A percentile compares a stretch with the other conserved stretches of the same genome.
Evolutionary conservation across 2,888 invertebrate genomes (phyloP).

Genomic region (Eudasyphora cyanicolor): DNA sequence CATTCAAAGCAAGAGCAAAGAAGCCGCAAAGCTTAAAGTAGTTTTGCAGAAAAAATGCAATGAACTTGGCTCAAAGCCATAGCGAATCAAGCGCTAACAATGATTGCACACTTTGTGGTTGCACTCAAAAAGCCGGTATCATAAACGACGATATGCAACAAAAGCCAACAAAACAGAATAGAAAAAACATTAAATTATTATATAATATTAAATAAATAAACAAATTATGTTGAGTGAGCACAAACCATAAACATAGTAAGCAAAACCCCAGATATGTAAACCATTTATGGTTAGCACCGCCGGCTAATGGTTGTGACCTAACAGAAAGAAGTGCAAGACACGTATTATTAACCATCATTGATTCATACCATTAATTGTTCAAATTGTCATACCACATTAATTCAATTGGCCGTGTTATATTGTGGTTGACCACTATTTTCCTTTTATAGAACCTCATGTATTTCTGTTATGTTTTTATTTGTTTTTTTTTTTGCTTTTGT

Average conservation of each 20-base stretch:
- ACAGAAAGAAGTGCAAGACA: no score
- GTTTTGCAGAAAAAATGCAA: constrained; percentile 34
- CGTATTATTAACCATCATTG: no score
- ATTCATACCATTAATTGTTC: background rate
- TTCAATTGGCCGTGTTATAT: background rate
- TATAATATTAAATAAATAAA: background rate
- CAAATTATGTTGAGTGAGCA: background rate
- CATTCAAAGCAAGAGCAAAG: background rate
- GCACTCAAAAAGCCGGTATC: background rate
- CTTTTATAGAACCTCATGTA: constrained; percentile 3
- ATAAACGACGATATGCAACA: background rate
- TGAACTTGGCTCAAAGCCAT: constrained; percentile 61
- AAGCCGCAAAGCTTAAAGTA: background rate
- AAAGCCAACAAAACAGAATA: background rate
- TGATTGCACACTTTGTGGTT: background rate
- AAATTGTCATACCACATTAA: background rate
- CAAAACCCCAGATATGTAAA: background rate
- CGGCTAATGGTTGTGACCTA: no score
- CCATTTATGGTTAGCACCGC: background rate
- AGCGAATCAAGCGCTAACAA: background rate
- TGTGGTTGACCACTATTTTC: background rate
- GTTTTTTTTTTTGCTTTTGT: no score
- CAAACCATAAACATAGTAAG: background rate
- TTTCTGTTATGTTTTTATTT: background rate
- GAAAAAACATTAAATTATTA: background rate